Conservation (phyloP, 2,888 invertebrate genomes). For the Euzophera pinguis region DNA sequence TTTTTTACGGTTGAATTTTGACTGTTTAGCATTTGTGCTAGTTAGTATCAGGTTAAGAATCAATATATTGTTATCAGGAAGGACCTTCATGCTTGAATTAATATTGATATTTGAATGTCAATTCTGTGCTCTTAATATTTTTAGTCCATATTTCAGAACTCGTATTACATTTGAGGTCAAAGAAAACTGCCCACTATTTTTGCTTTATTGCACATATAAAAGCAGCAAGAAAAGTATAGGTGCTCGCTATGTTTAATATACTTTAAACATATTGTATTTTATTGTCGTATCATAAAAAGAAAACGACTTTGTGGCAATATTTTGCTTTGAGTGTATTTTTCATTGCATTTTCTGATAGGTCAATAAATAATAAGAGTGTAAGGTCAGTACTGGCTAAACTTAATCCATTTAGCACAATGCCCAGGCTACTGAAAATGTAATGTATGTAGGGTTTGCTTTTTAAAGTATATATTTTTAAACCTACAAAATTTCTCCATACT, state of each 20-base stretch:
- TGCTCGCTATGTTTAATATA: background rate
- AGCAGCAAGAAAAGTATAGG: background rate
- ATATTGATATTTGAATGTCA: background rate
- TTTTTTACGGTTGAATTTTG: too few relatives aligned
- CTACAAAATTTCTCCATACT: too few relatives aligned
- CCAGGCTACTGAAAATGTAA: too few relatives aligned
- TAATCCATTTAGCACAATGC: too few relatives aligned
- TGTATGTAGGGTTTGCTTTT: too few relatives aligned
- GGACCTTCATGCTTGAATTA: too few relatives aligned
- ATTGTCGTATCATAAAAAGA: background rate
- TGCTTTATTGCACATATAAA: conserved; percentile 4
- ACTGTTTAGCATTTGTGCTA: too few relatives aligned
- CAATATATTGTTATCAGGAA: too few relatives aligned
- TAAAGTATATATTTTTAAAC: too few relatives aligned
- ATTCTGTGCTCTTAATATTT: background rate
- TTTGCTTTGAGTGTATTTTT: background rate
- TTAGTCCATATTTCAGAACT: background rate
- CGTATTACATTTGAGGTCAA: background rate
- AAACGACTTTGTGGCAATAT: background rate
- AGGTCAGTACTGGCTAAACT: too few relatives aligned
- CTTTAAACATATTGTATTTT: conserved; percentile 6
- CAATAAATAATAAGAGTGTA: background rate
- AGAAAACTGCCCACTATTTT: conserved; percentile 7
- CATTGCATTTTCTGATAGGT: background rate
- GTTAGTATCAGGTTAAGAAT: too few relatives aligned